Percentiles rank a stretch among this genome's conserved stretches.
phyloP scores from a whole-genome alignment of 92 coral and sea anemone genomes.

The Heteractis magnifica region DNA sequence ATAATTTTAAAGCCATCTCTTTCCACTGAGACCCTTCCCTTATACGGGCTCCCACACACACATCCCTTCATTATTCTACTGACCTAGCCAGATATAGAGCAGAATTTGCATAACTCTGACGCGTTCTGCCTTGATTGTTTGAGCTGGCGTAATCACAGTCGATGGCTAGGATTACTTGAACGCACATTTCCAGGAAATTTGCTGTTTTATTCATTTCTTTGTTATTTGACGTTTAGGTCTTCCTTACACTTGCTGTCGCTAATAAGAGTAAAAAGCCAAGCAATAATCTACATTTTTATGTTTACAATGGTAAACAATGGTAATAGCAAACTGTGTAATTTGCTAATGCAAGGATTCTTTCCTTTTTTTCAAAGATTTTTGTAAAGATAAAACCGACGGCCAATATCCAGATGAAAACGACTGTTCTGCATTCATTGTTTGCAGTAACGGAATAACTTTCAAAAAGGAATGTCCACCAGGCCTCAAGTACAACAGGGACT shows the following conservation, averaged over 20 bases:
- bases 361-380: constrained; percentile 6
- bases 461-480: constrained; percentile 29
- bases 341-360: neutral
- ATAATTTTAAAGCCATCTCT: too few species aligned
- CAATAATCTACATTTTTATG: neutral
- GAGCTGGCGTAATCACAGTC: too few species aligned
- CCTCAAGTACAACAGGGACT: constrained; percentile 15
- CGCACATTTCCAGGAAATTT: too few species aligned
- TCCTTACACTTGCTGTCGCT: neutral
- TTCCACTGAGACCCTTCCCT: too few species aligned
- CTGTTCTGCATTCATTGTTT: constrained; percentile 15
- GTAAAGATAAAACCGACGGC: constrained; percentile 14
- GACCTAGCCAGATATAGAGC: too few species aligned
- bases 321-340: too few species aligned
- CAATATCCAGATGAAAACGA: constrained; percentile 17
- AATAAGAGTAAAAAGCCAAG: too few species aligned
- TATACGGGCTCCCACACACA: too few species aligned
- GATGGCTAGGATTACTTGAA: too few species aligned
- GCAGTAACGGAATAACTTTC: constrained; percentile 2
- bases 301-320: neutral
- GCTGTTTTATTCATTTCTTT: neutral
- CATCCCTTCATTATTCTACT: too few species aligned
- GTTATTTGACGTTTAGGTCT: neutral
- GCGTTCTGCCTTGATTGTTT: too few species aligned
- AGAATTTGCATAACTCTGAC: too few species aligned